These are phyloP conservation scores for Ophiodon elongatus DNA, from an alignment of 2,113 vertebrate genomes.

Conservation along the genomic window DNA sequence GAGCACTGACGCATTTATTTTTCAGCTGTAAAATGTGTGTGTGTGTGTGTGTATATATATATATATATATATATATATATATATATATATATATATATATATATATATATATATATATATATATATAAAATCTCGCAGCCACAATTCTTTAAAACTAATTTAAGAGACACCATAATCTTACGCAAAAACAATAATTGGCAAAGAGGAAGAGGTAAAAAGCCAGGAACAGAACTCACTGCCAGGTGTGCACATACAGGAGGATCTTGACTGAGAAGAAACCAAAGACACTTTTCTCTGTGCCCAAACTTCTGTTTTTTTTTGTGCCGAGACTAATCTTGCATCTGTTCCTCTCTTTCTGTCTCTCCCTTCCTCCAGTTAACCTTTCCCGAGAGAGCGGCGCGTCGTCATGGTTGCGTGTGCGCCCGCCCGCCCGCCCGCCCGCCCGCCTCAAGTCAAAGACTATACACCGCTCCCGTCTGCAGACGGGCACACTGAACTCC, in stretches of 20 bases:
- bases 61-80: too few relatives aligned
- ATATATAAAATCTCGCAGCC: too few relatives aligned
- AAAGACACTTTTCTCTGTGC: too few relatives aligned
- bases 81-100: too few relatives aligned
- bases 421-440: conserved; percentile 78
- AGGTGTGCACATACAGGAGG: neutral
- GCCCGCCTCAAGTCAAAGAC: conserved; percentile 88
- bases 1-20: too few relatives aligned
- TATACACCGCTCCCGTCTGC: conserved; percentile 72
- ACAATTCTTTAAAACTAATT: too few relatives aligned
- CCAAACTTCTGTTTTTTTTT: neutral
- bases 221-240: neutral
- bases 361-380: conserved; percentile 90
- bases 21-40: too few relatives aligned
- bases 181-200: too few relatives aligned
- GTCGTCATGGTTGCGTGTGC: conserved; percentile 71
- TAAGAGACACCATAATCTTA: too few relatives aligned
- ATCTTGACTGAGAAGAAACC: neutral
- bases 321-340: conserved; percentile 20
- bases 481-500: conserved; percentile 83
- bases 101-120: too few relatives aligned
- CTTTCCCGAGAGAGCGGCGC: conserved; percentile 86
- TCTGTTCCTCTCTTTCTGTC: conserved; percentile 53
- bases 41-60: too few relatives aligned
- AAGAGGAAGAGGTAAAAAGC: too few relatives aligned